A percentile compares a stretch with the other conserved stretches of the same genome.
phyloP scores from a whole-genome alignment of 2,113 vertebrate species.

The Haliaeetus leucogaster region DNA sequence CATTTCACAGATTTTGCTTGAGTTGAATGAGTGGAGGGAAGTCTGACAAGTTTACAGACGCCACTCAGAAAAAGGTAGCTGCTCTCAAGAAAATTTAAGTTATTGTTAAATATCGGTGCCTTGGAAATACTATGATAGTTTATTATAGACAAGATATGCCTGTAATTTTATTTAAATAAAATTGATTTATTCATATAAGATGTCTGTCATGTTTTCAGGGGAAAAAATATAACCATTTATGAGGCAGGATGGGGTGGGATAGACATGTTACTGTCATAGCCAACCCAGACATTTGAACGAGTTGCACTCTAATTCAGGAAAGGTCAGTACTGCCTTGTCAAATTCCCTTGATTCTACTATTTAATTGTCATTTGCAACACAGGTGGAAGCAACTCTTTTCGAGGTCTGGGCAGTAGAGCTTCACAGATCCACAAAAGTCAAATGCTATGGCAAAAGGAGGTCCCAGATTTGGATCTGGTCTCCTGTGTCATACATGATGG shows the following conservation, averaged over 20 bases:
- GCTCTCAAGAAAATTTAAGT: slow-evolving; percentile 41
- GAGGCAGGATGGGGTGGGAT: background rate
- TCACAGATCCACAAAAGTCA: background rate
- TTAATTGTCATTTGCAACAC: background rate
- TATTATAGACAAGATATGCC: background rate
- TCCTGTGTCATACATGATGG: background rate
- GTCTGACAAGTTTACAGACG: background rate
- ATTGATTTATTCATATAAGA: slow-evolving; percentile 12
- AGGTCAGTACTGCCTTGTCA: background rate
- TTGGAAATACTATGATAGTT: background rate
- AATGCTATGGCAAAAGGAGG: background rate
- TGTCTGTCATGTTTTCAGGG: background rate
- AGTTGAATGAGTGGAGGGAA: background rate
- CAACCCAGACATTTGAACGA: background rate
- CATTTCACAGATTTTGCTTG: background rate
- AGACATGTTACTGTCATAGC: background rate
- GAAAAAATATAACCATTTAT: background rate
- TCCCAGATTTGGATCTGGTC: background rate
- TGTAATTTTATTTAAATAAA: slow-evolving; percentile 67
- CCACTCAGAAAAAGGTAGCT: slow-evolving; percentile 1
- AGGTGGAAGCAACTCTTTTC: background rate
- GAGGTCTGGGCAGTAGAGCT: background rate
- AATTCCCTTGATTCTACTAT: background rate
- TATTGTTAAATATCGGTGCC: slow-evolving; percentile 34
- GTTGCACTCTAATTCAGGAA: background rate